A percentile compares a stretch with the other conserved stretches of the same genome.
phyloP scores from a whole-genome alignment of 1,140 invertebrate species.

The Coptotermes formosanus region DNA sequence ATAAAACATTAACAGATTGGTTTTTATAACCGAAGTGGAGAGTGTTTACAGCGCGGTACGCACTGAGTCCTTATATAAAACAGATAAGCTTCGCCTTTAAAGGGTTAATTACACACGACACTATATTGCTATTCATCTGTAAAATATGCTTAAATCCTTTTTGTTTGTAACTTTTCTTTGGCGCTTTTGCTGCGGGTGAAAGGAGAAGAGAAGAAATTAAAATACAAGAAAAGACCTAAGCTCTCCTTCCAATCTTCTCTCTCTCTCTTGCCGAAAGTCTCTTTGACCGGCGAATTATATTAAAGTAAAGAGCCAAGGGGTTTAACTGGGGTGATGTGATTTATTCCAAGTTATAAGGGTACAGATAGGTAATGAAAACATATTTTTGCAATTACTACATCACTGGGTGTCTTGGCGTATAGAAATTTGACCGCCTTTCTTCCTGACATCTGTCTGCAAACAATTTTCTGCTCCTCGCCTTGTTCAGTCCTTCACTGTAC shows the following conservation, averaged over 20 bases:
- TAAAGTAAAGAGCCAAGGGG: slow-evolving; percentile 4
- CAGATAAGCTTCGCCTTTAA: too few species aligned
- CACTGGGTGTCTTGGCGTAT: background rate
- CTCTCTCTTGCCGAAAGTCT: background rate
- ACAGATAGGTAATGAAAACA: background rate
- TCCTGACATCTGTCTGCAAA: background rate
- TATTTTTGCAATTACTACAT: background rate
- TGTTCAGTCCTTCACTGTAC: background rate
- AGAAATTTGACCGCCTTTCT: background rate
- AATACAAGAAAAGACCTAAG: background rate
- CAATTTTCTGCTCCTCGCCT: background rate
- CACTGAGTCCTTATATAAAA: too few species aligned
- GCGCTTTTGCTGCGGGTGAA: background rate
- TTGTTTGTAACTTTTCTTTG: background rate
- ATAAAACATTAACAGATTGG: too few species aligned
- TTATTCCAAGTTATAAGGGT: background rate
- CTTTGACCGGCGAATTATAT: background rate
- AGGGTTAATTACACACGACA: too few species aligned
- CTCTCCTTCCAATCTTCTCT: too few species aligned
- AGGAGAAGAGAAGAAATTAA: background rate
- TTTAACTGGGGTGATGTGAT: background rate
- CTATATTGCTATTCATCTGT: too few species aligned
- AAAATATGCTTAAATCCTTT: too few species aligned
- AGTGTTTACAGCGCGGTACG: too few species aligned
- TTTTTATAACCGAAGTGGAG: too few species aligned